phyloP scores from a whole-genome alignment of 2,888 invertebrate genomes.

The Caenorhabditis sulstoni region DNA sequence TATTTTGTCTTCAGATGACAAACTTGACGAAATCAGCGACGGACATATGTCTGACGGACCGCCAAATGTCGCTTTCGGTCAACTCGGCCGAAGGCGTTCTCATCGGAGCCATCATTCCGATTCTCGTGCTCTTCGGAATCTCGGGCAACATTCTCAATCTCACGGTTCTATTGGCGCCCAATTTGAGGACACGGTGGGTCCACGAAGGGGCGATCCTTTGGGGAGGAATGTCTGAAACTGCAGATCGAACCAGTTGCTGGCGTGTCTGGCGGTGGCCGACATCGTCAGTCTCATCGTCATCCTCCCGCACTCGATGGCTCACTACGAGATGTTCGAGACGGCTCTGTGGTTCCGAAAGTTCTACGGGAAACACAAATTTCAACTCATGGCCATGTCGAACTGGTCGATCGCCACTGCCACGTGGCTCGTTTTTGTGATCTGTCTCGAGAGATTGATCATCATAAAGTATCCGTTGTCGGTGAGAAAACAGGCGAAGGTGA shows the following conservation, averaged over 20 bases:
- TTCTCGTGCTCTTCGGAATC: constrained; percentile 75
- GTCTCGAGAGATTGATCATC: constrained; percentile 76
- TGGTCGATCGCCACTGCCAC: constrained; percentile 78
- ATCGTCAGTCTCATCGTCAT: constrained; percentile 77
- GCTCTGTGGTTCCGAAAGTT: constrained; percentile 73
- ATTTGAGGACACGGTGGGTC: constrained; percentile 72
- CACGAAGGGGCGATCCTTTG: background rate
- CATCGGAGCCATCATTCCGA: constrained; percentile 71
- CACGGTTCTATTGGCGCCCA: constrained; percentile 73
- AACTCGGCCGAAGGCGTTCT: constrained; percentile 67
- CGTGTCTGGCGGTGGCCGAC: constrained; percentile 77
- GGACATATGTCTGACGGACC: constrained; percentile 70
- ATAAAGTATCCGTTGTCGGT: constrained; percentile 76
- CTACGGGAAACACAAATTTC: constrained; percentile 74
- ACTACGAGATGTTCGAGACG: constrained; percentile 73
- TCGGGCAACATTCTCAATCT: constrained; percentile 76
- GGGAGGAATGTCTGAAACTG: background rate
- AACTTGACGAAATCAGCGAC: constrained; percentile 51
- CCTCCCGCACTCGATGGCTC: constrained; percentile 77
- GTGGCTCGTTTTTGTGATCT: constrained; percentile 77
- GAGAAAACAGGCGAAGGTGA: constrained; percentile 48
- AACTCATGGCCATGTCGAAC: constrained; percentile 76
- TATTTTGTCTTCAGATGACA: constrained; percentile 30
- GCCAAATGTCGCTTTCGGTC: constrained; percentile 69
- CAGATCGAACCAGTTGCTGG: constrained; percentile 77